A percentile compares a stretch with the other conserved stretches of the same genome.
phyloP scores from a whole-genome alignment of 2,797 vertebrate species.

The Sebastes cheni region DNA sequence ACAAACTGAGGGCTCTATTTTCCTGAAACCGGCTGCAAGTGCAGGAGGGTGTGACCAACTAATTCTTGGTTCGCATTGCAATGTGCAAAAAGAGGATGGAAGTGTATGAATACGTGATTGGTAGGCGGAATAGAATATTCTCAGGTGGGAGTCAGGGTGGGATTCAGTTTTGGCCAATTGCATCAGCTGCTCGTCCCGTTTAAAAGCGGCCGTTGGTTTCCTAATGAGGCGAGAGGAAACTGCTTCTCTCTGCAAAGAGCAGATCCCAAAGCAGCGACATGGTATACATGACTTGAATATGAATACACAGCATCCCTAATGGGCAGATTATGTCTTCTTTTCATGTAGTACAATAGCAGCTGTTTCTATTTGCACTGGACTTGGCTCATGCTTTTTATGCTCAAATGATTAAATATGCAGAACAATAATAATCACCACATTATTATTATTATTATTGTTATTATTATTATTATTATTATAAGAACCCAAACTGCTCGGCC shows the following conservation, averaged over 20 bases:
- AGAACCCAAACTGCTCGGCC: slow-evolving; percentile 22
- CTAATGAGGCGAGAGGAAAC: slow-evolving; percentile 47
- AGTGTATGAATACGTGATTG: slow-evolving; percentile 18
- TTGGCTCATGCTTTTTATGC: not conserved
- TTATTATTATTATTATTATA: slow-evolving; percentile 9
- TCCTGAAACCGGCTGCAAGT: not conserved
- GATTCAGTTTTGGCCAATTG: slow-evolving; percentile 16
- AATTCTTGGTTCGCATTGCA: not conserved
- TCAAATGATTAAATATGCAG: slow-evolving; percentile 15
- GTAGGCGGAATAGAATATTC: slow-evolving; percentile 18
- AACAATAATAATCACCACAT: slow-evolving; percentile 29
- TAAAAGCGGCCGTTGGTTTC: slow-evolving; percentile 39
- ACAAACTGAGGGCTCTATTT: not conserved
- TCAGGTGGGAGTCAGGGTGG: slow-evolving; percentile 8
- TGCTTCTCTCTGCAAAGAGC: not conserved
- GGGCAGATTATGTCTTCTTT: slow-evolving; percentile 31
- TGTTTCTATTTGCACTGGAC: not conserved
- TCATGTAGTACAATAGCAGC: not conserved
- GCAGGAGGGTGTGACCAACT: not conserved
- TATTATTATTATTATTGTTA: not conserved
- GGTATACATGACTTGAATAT: slow-evolving; percentile 6
- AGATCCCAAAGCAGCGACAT: slow-evolving; percentile 31
- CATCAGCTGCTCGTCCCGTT: slow-evolving; percentile 17
- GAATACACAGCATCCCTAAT: slow-evolving; percentile 29
- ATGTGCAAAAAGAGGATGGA: not conserved